Percentiles rank a stretch among this genome's conserved stretches.
Conservation (phyloP, 1,140 invertebrate genomes). For the Lasioglossum baleicum region DNA sequence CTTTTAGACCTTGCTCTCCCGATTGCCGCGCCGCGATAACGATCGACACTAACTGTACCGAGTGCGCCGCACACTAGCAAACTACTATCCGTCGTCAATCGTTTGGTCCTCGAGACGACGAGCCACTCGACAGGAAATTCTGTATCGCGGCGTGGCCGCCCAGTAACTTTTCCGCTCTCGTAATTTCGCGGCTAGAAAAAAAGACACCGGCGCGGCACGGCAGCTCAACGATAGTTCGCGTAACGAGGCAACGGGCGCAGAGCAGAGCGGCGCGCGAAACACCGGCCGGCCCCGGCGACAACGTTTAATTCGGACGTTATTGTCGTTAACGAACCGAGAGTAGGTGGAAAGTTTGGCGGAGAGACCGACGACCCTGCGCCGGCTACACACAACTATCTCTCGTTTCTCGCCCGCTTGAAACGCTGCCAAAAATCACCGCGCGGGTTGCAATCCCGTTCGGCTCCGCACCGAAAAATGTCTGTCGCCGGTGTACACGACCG, state of each 20-base stretch:
- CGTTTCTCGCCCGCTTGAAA: constrained; percentile 62
- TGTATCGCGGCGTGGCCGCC: too few species aligned
- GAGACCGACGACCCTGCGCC: constrained; percentile 62
- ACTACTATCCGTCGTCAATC: background rate
- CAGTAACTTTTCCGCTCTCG: too few species aligned
- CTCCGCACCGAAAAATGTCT: constrained; percentile 13
- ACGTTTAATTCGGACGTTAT: constrained; percentile 7
- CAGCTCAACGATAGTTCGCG: background rate
- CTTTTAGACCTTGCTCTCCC: constrained; percentile 14
- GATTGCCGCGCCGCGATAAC: constrained; percentile 14
- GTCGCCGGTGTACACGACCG: background rate
- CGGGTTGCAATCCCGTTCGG: constrained; percentile 45
- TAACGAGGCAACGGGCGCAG: background rate
- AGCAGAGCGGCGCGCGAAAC: background rate
- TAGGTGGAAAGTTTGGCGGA: constrained; percentile 40
- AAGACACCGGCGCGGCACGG: background rate
- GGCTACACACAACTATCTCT: constrained; percentile 56
- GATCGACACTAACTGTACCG: background rate
- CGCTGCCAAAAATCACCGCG: constrained; percentile 59
- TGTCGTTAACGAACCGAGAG: constrained; percentile 21
- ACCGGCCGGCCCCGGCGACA: background rate
- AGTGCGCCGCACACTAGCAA: background rate
- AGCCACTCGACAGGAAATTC: background rate
- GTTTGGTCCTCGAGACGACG: background rate
- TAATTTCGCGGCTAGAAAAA: too few species aligned